Base-by-base conservation (phyloP, 2,888 invertebrate species). In the Syrista parreyssii region DNA sequence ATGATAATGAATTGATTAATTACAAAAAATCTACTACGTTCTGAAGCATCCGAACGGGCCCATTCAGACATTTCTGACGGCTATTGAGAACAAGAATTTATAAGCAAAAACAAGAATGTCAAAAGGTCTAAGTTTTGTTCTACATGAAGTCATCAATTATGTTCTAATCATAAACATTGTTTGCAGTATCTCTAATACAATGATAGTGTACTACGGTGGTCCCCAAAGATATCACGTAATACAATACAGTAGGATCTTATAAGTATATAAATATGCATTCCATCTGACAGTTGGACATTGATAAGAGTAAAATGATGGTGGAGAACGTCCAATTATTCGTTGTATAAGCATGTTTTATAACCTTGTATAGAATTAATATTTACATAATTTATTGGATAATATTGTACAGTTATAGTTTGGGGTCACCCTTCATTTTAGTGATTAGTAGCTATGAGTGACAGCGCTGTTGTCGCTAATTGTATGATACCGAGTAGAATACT, bases 401-500 rank as follows among this genome's bases (percentile, higher is more conserved):
- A 32, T 71, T 71, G 71, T 71, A 32, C 71, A 71, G 33, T 33
- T 71, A 55, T 71, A 77, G 74, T 79, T 80, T 78, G 68, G 76
- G 80, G 76, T 77, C 79, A 83, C 76, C 81, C 79, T 82, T 81
- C 78, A 76, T 75, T 82, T 84, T 83, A 84, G 80, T 86, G 80
- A 80, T 88, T 86, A 87, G 83, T 85, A 79, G 80, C 74, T 82
- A 82, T 82, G 82, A 84, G 79, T 84, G 80, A 82, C 86, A 87
- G 87, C 88, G 79, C 81, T 83, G 81, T 82, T 78, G 77, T 80
- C 78, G 82, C 84, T 85, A 83, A 83, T 79, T 82, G 81, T 83
- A 82, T 80, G 80, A 85, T 80, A 81, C 79, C 78, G 84, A 86
- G 82, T 87, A 86, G 88, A 88, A 82, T 89, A 88, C 88, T 88